Conservation (phyloP, 2,113 vertebrate genomes). For the Poicephalus gulielmi region DNA sequence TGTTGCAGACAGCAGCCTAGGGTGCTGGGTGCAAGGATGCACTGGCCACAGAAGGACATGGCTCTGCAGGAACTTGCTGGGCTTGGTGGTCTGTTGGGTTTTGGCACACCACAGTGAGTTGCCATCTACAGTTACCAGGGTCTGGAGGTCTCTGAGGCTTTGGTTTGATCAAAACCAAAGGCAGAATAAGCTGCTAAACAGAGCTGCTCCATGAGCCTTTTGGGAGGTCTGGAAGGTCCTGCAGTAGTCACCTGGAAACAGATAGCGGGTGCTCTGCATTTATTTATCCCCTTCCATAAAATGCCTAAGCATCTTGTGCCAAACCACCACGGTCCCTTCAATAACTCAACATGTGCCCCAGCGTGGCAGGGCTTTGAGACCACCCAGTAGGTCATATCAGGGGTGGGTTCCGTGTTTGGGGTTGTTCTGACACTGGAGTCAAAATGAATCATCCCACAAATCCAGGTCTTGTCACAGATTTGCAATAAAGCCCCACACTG, state of each 20-base stretch:
- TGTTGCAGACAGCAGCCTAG: fast-evolving
- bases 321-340: not conserved
- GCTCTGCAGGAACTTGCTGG: not conserved
- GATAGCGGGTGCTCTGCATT: not conserved
- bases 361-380: not conserved
- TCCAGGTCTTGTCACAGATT: not conserved
- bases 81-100: fast-evolving
- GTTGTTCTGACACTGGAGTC: not conserved
- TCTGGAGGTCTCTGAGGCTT: not conserved
- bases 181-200: not conserved
- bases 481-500: not conserved
- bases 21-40: not conserved
- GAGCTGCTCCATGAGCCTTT: not conserved
- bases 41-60: not conserved
- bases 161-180: not conserved
- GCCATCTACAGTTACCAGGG: not conserved
- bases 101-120: not conserved
- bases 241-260: not conserved
- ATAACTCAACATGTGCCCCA: not conserved
- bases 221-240: not conserved
- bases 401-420: not conserved
- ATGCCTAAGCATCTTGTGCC: not conserved
- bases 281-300: not conserved
- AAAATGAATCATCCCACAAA: not conserved
- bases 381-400: fast-evolving